phyloP scores from a whole-genome alignment of 2,113 vertebrate species.

The Seriola quinqueradiata region DNA sequence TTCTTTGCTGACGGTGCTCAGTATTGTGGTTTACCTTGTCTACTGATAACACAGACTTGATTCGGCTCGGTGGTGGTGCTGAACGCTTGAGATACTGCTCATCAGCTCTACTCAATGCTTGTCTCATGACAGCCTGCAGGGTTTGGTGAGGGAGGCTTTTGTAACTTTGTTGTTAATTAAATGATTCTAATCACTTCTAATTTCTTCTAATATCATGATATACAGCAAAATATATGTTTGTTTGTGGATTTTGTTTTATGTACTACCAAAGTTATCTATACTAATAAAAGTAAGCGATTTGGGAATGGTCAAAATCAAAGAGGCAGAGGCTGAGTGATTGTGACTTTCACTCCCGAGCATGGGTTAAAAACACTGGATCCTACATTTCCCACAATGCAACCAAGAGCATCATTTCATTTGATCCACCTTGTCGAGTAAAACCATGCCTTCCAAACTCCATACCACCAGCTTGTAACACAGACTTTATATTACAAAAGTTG shows the following conservation, averaged over 20 bases:
- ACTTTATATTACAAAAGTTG: too few species aligned
- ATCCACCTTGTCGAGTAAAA: background rate
- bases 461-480: background rate
- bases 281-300: background rate
- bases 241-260: conserved; percentile 4
- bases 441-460: background rate
- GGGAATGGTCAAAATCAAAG: background rate
- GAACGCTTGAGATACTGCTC: conserved; percentile 59
- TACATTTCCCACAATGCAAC: background rate
- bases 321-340: background rate
- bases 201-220: background rate
- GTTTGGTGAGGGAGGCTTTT: conserved; percentile 29
- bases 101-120: conserved; percentile 21
- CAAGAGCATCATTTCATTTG: background rate
- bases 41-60: conserved; percentile 63
- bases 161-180: conserved; percentile 25
- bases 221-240: background rate
- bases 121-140: conserved; percentile 36
- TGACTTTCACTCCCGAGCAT: background rate
- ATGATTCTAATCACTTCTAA: conserved; percentile 25
- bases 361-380: background rate
- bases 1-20: conserved; percentile 60
- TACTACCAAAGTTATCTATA: background rate
- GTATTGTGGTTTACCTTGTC: conserved; percentile 53
- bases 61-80: conserved; percentile 54